These are phyloP conservation scores for Melipona quadrifasciata DNA, from an alignment of 1,140 invertebrate species.

Conservation along the genomic window DNA sequence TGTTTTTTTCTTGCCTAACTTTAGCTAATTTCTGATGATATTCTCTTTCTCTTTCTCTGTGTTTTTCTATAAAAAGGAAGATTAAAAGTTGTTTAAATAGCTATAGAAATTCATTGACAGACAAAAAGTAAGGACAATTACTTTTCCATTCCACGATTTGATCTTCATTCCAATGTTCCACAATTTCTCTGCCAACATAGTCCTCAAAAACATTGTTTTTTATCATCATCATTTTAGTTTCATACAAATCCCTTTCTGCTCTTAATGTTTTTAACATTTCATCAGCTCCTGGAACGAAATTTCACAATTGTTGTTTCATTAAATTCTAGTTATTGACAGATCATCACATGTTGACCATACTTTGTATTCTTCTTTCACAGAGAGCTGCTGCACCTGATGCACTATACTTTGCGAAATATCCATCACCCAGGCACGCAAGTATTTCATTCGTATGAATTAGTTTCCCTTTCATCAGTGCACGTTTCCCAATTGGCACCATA, in stretches of 20 bases:
- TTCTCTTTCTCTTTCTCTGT: constrained; percentile 80
- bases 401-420: constrained; percentile 88
- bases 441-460: constrained; percentile 89
- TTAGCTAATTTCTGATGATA: constrained; percentile 79
- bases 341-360: constrained; percentile 73
- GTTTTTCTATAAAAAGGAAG: constrained; percentile 75
- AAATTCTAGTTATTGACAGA: constrained; percentile 23
- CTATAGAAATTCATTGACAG: neutral
- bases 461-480: constrained; percentile 87
- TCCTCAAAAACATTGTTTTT: constrained; percentile 74
- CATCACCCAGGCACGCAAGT: constrained; percentile 86
- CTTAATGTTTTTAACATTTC: constrained; percentile 80
- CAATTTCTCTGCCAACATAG: constrained; percentile 79
- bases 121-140: constrained; percentile 62
- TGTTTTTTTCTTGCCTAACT: constrained; percentile 69
- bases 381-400: constrained; percentile 85
- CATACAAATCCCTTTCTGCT: constrained; percentile 80
- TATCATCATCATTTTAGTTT: constrained; percentile 76
- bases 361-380: constrained; percentile 84
- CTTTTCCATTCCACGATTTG: constrained; percentile 82
- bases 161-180: constrained; percentile 83
- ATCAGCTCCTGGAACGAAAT: constrained; percentile 76
- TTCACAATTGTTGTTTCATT: neutral
- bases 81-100: neutral
- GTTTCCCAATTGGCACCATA: constrained; percentile 85